phyloP scores from a whole-genome alignment of 2,888 invertebrate genomes.

The Ophraella communa region DNA sequence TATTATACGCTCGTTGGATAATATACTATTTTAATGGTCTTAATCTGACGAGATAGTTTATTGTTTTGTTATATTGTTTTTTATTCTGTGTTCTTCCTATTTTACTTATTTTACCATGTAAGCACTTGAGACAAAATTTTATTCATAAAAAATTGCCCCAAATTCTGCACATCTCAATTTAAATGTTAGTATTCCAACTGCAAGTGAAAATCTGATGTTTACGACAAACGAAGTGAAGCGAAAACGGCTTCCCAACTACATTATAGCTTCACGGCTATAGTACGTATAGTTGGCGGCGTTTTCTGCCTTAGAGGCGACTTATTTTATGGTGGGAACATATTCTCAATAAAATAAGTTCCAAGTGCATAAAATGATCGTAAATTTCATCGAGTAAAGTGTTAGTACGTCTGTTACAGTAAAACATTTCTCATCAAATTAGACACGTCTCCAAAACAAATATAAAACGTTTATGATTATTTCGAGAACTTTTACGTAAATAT shows the following conservation, averaged over 20 bases:
- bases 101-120: too few relatives aligned
- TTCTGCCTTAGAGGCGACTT: conserved; percentile 5
- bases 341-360: conserved; percentile 12
- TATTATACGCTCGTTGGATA: too few relatives aligned
- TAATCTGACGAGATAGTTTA: too few relatives aligned
- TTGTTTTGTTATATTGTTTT: too few relatives aligned
- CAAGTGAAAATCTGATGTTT: conserved; percentile 22
- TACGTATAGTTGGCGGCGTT: not conserved
- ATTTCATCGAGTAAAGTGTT: not conserved
- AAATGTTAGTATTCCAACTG: conserved; percentile 2
- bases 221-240: conserved; percentile 17
- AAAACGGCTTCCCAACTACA: conserved; percentile 5
- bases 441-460: conserved; percentile 6
- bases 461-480: not conserved
- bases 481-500: not conserved
- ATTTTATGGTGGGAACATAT: conserved; percentile 22
- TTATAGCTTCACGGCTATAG: not conserved
- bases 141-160: not conserved
- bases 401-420: conserved; percentile 10
- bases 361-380: conserved; percentile 15
- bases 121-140: too few relatives aligned
- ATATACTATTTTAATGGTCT: too few relatives aligned
- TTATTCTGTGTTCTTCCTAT: too few relatives aligned
- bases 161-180: not conserved
- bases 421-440: conserved; percentile 3